Base-by-base conservation (phyloP, 2,797 vertebrate species). In the Onychomys arenicola region DNA sequence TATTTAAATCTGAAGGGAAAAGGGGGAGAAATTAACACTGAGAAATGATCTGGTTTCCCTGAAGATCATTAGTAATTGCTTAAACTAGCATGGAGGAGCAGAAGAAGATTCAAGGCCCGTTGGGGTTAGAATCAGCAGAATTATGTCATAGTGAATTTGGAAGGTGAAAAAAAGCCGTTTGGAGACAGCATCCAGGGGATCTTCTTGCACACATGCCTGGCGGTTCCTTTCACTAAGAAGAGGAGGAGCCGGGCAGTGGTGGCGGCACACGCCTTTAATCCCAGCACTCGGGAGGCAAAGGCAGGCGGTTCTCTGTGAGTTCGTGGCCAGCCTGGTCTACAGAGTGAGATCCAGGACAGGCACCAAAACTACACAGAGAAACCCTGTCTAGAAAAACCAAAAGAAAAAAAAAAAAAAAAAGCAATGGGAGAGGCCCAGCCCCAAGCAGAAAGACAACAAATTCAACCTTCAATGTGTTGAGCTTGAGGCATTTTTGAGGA, bases 61-160 rank as follows among this genome's bases (percentile, higher is more conserved):
- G 49, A 82, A 77, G 86, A 78, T 40, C 76, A 46, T 55, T 80
- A 82, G 55, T 77, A 55, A 21, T 29, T 88, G 57, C 67, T 95
- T 37, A 63, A 81, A 76, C 69, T 63, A 29, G 29, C 27, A 4
- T 67, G 4, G 75, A 40, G 43, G 10, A 25, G 17, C 77, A 21
- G 55, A 83, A 49, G 76, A 76, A 69, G 49, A 93, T 67, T 16
- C 82, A 77, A 93, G 57, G 52, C 16, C 43, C 11, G 2, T 11
- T 21, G 23, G 75, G 37, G 32, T 5, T 67, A 63, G 84, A 63
- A 40, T 14, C 23, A 32, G 67, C 13, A 32, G 73, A 90, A 71
- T 34, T 84, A 21, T 37, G 32, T 69, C 55, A 2, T n/a, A 7
- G 25, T 90, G 63, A 76, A 76, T 73, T 46, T n/a, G 34, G 89